phyloP scores from a whole-genome alignment of 2,797 vertebrate genomes.

The Bradypus variegatus region DNA sequence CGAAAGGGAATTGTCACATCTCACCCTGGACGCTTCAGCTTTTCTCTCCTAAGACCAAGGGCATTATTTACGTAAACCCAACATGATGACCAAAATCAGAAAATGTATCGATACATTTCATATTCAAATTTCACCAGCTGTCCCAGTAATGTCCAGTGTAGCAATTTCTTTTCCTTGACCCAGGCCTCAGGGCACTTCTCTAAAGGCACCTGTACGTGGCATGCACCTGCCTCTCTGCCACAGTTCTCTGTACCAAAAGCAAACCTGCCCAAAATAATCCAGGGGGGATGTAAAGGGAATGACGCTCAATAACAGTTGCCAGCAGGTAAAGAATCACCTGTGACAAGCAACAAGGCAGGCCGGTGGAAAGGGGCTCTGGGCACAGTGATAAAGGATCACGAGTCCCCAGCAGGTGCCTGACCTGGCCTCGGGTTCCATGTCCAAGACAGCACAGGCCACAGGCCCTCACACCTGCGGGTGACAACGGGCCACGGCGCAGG shows the following conservation, averaged over 20 bases:
- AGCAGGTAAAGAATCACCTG: not conserved
- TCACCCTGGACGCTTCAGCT: not conserved
- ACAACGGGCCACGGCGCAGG: not conserved
- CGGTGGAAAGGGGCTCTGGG: not conserved
- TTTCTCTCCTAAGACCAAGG: slow-evolving; percentile 5
- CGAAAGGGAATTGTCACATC: not conserved
- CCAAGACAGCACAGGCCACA: not conserved
- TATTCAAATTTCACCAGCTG: not conserved
- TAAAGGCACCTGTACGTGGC: not conserved
- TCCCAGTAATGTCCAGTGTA: not conserved
- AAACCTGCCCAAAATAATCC: not conserved
- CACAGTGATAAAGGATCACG: rapidly evolving
- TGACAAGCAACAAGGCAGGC: not conserved
- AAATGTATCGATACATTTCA: not conserved
- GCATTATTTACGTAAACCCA: not conserved
- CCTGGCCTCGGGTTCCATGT: not conserved
- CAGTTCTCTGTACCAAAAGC: not conserved
- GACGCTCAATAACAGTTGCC: not conserved
- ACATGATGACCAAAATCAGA: not conserved
- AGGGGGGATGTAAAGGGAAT: not conserved
- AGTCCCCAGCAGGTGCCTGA: too few relatives aligned
- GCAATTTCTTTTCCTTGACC: not conserved
- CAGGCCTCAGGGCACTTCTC: not conserved
- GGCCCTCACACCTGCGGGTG: not conserved
- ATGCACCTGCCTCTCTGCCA: not conserved